Conservation (phyloP, 2,113 vertebrate genomes). For the Cyanistes caeruleus region DNA sequence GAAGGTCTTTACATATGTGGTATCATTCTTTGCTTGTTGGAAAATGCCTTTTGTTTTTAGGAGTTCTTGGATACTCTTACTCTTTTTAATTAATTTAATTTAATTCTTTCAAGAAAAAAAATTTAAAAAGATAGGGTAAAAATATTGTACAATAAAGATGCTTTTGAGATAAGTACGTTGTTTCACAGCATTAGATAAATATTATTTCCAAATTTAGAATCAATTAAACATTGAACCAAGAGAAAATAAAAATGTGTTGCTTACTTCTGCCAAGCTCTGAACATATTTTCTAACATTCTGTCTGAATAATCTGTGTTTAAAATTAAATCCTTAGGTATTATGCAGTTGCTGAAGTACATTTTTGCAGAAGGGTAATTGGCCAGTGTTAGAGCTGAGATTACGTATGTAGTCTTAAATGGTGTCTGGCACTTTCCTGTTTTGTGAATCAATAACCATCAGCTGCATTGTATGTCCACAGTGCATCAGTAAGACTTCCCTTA, state of each 20-base stretch:
- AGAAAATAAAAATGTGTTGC: background rate
- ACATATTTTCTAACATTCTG: background rate
- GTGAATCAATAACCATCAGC: background rate
- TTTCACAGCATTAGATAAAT: background rate
- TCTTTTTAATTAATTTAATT: background rate
- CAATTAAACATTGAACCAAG: background rate
- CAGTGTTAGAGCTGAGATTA: background rate
- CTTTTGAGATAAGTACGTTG: background rate
- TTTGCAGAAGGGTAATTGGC: background rate
- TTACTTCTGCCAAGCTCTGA: background rate
- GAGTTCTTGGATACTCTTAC: background rate
- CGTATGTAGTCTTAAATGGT: background rate
- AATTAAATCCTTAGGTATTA: background rate
- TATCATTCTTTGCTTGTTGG: background rate
- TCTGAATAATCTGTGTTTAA: background rate
- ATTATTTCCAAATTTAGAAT: background rate
- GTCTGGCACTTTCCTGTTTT: background rate
- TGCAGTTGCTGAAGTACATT: background rate
- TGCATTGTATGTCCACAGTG: background rate
- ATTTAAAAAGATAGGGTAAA: background rate
- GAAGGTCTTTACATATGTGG: accelerated
- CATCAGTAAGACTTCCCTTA: background rate
- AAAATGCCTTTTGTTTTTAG: background rate
- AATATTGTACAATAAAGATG: background rate
- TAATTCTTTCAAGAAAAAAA: background rate